Evolutionary conservation across 2,888 invertebrate genomes (phyloP), one percentile per base, ranked within the genome.

Genomic region (Drosophila eohydei): DNA sequence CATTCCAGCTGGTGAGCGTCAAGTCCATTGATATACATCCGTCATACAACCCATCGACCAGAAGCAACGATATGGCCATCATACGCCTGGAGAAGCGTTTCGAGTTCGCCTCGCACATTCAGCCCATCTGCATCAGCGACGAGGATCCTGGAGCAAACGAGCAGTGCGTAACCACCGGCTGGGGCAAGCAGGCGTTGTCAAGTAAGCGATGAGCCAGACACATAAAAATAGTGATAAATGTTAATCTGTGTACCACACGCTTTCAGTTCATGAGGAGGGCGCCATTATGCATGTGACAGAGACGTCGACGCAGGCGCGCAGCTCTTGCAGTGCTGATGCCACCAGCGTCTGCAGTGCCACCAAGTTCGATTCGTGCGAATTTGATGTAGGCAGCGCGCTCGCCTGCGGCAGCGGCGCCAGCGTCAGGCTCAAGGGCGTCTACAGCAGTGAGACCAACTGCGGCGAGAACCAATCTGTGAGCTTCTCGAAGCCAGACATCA

Each of bases 141-240:
- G 94, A 94, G 66, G 95, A 95, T 67, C 94, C 94, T 36, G 90
- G 83, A 30, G 81, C 91, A 76, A 92, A 91, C 2, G 94, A 94
- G 40, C 95, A 95, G 57, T 97, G 97, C 78, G 94, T 96, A 7
- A 95, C 96, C 0, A 96, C 97, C 58, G 97, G 97, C 55, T 97
- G 97, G 97, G 97, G 97, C 79, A 96, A 97, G 91, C 94, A 94
- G 76, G 95, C 96, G 6, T 91, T 97, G 56, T 95, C 95, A 94
- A 94, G 97, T 97, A 93, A 94, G 94, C 78, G 48, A 11, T 1
- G 6, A 54, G 0, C 9, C 6, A 52, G 36, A 11, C 2, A 21
- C n/a, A 38, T 16, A 1, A 32, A 5, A 0, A n/a, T 41, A 28
- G 4, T n/a, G 32, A 21, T 11, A 30, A 11, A 2, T 5, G 11